These are phyloP conservation scores for Trissolcus brochymenae DNA, from an alignment of 2,888 invertebrate genomes.

Conservation along the genomic window DNA sequence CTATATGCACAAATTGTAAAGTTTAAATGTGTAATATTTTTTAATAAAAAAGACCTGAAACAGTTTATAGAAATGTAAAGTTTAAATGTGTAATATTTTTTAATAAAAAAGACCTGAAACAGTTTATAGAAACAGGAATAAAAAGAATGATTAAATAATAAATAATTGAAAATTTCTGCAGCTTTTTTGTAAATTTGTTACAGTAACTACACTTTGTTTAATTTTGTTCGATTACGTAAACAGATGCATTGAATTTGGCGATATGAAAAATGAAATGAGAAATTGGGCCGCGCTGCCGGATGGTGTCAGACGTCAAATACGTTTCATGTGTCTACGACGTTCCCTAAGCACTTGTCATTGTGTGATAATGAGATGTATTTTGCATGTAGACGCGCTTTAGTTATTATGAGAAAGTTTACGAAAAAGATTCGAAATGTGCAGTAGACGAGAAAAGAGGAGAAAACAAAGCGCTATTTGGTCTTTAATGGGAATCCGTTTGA, in stretches of 20 bases:
- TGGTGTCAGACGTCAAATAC: not conserved
- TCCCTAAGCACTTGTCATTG: conserved; percentile 3
- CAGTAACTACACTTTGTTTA: not conserved
- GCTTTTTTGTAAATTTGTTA: not conserved
- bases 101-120: too few species aligned
- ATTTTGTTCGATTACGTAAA: too few species aligned
- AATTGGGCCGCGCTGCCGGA: not conserved
- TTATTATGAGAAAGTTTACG: not conserved
- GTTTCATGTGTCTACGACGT: not conserved
- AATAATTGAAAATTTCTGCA: too few species aligned
- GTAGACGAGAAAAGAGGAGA: not conserved
- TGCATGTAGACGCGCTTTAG: not conserved
- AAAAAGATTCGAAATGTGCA: not conserved
- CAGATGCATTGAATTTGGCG: not conserved
- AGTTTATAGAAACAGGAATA: too few species aligned
- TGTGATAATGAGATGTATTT: conserved; percentile 2
- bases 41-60: too few species aligned
- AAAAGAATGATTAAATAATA: too few species aligned
- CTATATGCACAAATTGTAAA: too few species aligned
- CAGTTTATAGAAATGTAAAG: too few species aligned
- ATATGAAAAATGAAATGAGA: not conserved
- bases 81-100: too few species aligned
- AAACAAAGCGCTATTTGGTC: not conserved
- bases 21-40: too few species aligned
- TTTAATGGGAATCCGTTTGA: not conserved